Evolutionary conservation across 2,797 vertebrate species (phyloP), one percentile per base, ranked within the genome.

Genomic region (Clarias platycephalus): DNA sequence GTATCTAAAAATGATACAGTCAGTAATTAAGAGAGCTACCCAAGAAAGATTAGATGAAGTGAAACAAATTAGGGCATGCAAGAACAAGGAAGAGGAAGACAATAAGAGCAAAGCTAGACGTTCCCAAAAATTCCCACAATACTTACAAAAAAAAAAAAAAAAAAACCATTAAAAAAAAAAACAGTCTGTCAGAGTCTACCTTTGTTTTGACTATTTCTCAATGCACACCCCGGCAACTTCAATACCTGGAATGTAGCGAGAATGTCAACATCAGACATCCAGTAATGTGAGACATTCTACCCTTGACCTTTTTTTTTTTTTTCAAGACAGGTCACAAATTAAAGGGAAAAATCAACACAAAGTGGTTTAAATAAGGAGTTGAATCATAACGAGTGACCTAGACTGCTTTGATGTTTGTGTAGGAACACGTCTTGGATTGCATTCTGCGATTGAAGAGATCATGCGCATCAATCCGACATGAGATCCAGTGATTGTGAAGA

Each of bases 121-220:
- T 31, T 66, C 60, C 40, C 5, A 63, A 8, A 49, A 28, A 94
- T 95, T 94, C 93, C 93, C 93, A 94, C 92, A 93, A 92, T 91
- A 93, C 91, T 91, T 88, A 92, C 94, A 92, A 94, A 13, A 37
- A 71, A n/a, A 28, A 58, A 76, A 37, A 22, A 20, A 8, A 18
- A 5, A 13, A 16, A 31, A 40, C 5, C 5, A n/a, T n/a, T 13
- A 37, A 71, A 44, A 26, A 58, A 76, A 34, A 22, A 3, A 8
- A 8, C 28, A 34, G 12, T 92, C 92, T 93, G 94, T 93, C 92
- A 94, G 93, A 93, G 93, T 91, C 88, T 89, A 92, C 87, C 93
- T 94, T 94, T 94, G 94, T 94, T 94, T 93, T 90, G 88, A 91
- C 91, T 92, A 92, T 94, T 93, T 94, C 93, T 94, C 93, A 92